Conservation (phyloP, 2,113 vertebrate genomes). For the Meles meles region DNA sequence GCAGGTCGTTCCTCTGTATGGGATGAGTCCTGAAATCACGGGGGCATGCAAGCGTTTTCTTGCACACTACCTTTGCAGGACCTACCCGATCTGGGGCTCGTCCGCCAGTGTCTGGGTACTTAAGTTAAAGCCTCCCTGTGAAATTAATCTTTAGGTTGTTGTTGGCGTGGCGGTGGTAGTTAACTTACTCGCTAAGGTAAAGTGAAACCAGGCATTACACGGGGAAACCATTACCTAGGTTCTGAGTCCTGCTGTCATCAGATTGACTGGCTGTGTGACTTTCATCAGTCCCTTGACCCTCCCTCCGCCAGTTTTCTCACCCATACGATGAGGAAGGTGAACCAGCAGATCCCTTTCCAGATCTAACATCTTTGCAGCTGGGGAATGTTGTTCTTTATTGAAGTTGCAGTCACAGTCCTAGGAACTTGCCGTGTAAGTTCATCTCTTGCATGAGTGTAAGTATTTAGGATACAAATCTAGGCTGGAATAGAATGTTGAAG, state of each 20-base stretch:
- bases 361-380: not conserved
- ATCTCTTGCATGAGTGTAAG: not conserved
- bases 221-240: not conserved
- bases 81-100: not conserved
- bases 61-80: too few species aligned
- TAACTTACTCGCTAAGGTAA: not conserved
- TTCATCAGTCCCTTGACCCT: not conserved
- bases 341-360: not conserved
- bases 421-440: not conserved
- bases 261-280: not conserved
- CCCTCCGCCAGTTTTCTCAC: not conserved
- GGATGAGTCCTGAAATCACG: not conserved
- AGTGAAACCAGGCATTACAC: not conserved
- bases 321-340: not conserved
- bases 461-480: not conserved
- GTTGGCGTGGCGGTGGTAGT: not conserved
- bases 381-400: not conserved
- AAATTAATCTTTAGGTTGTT: not conserved
- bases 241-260: not conserved
- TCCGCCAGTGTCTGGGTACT: not conserved
- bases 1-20: fast-evolving
- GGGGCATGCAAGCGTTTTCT: not conserved
- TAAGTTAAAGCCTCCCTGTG: not conserved
- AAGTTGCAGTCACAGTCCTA: not conserved
- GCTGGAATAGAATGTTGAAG: not conserved